Percentiles rank a stretch among this genome's conserved stretches.
Conservation (phyloP, 2,888 invertebrate genomes). For the Caradrina kadenii region DNA sequence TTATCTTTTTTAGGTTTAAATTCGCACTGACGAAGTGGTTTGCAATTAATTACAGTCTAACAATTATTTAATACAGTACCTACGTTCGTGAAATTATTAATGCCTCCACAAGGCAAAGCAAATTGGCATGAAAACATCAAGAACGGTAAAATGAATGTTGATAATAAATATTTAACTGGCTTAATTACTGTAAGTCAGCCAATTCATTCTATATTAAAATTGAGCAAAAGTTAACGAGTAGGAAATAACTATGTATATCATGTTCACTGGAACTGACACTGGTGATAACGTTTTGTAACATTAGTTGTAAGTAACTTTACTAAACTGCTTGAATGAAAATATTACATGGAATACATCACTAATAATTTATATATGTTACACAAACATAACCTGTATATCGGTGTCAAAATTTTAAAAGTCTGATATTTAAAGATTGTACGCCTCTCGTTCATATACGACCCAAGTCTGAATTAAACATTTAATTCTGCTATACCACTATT, state of each 20-base stretch:
- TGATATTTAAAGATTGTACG: conserved; percentile 38
- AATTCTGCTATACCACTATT: conserved; percentile 22
- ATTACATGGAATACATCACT: neutral
- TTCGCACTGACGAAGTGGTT: neutral
- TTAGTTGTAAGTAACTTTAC: neutral
- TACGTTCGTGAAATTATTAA: neutral
- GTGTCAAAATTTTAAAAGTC: conserved; percentile 38
- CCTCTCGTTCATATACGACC: conserved; percentile 43
- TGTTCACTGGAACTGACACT: neutral
- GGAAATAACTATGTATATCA: conserved; percentile 1
- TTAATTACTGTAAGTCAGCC: too few species aligned
- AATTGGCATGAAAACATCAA: conserved; percentile 9
- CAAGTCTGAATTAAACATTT: conserved; percentile 45
- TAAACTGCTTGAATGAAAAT: conserved; percentile 19
- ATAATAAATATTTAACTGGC: neutral
- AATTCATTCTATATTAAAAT: too few species aligned
- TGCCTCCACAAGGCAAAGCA: conserved; percentile 2
- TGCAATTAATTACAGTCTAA: conserved; percentile 22
- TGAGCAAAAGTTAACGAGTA: too few species aligned
- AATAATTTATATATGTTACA: neutral
- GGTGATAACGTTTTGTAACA: neutral
- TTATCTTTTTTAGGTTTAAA: neutral
- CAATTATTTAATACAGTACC: conserved; percentile 6
- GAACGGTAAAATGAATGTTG: neutral
- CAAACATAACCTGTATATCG: conserved; percentile 4